Percentiles rank a stretch among this genome's conserved stretches.
These are phyloP conservation scores for Anadara kagoshimensis DNA, from an alignment of 1,140 invertebrate genomes.

Conservation along the genomic window DNA sequence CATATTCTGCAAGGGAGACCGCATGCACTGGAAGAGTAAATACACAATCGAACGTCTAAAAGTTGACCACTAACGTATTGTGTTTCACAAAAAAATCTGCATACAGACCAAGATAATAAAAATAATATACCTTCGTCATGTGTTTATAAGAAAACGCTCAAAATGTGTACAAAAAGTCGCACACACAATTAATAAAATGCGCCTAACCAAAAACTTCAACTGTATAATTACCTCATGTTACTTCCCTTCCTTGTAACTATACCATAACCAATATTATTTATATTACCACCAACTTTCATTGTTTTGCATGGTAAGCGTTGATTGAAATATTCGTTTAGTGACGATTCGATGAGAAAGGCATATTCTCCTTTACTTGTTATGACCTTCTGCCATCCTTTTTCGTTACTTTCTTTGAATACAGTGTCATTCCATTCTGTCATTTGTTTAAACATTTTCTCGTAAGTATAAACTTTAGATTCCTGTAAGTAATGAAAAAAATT, in stretches of 20 bases:
- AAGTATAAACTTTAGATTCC: slow-evolving; percentile 91
- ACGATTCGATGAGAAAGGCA: slow-evolving; percentile 92
- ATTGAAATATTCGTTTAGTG: slow-evolving; percentile 95
- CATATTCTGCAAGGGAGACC: too few relatives aligned
- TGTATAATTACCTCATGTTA: slow-evolving; percentile 7
- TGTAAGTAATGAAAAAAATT: slow-evolving; percentile 65
- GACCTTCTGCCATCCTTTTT: slow-evolving; percentile 77
- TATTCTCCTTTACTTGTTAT: slow-evolving; percentile 82
- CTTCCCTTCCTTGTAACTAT: slow-evolving; percentile 79
- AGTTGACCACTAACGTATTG: too few relatives aligned
- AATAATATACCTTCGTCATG: too few relatives aligned
- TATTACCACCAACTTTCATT: slow-evolving; percentile 89
- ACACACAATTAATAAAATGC: too few relatives aligned
- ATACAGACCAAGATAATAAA: too few relatives aligned
- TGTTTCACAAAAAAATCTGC: too few relatives aligned
- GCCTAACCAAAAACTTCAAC: too few relatives aligned
- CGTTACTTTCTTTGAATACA: slow-evolving; percentile 47
- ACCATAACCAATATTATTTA: slow-evolving; percentile 95
- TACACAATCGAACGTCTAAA: too few relatives aligned
- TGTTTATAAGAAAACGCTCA: too few relatives aligned
- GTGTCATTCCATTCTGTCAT: slow-evolving; percentile 88
- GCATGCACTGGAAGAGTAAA: too few relatives aligned
- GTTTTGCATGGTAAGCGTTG: slow-evolving; percentile 94
- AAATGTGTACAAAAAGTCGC: too few relatives aligned
- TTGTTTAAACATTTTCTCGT: slow-evolving; percentile 78